These are phyloP conservation scores for Aplysina aerophoba DNA, from an alignment of 37 sponge, comb jelly and placozoan genomes.

Conservation along the genomic window DNA sequence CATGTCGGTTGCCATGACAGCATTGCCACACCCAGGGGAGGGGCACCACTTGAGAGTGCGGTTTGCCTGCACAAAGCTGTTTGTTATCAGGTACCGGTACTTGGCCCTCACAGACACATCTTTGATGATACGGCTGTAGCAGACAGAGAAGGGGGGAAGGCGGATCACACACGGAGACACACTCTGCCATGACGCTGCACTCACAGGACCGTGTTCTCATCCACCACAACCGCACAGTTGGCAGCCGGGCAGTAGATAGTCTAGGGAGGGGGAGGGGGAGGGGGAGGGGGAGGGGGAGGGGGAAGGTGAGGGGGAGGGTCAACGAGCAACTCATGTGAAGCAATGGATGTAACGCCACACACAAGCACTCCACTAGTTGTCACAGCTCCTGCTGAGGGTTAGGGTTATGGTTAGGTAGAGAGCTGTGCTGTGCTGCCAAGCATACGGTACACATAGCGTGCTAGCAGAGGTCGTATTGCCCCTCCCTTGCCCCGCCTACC, in stretches of 20 bases:
- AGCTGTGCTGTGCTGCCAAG: no score
- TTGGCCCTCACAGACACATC: constrained; percentile 49
- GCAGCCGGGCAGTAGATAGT: constrained; percentile 82
- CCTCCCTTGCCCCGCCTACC: constrained; percentile 47
- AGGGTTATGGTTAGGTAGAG: no score
- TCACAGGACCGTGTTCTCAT: constrained; percentile 81
- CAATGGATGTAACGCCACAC: neutral
- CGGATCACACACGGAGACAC: neutral
- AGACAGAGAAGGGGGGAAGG: neutral
- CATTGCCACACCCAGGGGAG: constrained; percentile 85
- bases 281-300: no score
- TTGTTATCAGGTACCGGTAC: constrained; percentile 80
- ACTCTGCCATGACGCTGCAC: constrained; percentile 5
- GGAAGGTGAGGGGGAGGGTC: no score
- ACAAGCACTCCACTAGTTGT: neutral
- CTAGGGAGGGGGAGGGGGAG: constrained; percentile 29
- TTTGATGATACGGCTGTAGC: neutral
- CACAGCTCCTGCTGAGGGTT: neutral
- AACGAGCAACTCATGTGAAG: no score
- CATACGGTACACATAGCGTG: no score
- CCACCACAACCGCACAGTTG: constrained; percentile 80
- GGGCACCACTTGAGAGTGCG: constrained; percentile 86
- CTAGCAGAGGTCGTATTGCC: no score
- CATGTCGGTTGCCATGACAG: constrained; percentile 48
- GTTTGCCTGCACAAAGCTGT: constrained; percentile 85